Percentiles rank a stretch among this genome's conserved stretches.
Conservation (phyloP, 2,113 vertebrate genomes). For the Thryonomys swinderianus region DNA sequence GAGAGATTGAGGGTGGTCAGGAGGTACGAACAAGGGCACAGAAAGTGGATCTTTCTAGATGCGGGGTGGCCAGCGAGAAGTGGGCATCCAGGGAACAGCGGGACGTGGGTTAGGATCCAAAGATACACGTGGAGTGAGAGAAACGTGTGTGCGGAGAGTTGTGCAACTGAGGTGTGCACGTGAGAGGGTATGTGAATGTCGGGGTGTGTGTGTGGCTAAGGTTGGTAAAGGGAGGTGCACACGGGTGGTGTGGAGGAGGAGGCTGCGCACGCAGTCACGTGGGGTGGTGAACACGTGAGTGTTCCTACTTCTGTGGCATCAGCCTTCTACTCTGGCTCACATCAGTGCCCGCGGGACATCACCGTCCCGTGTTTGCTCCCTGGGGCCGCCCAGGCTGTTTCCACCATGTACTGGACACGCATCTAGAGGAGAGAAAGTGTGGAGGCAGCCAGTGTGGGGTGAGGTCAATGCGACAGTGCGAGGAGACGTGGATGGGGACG, state of each 20-base stretch:
- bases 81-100: no score
- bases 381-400: accelerated
- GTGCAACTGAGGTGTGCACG: neutral
- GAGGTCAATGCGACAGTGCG: neutral
- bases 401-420: neutral
- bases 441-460: neutral
- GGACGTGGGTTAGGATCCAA: no score
- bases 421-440: neutral
- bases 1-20: neutral
- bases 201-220: neutral
- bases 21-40: neutral
- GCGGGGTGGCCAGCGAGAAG: neutral
- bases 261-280: accelerated
- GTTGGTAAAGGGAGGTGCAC: neutral
- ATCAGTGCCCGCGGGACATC: neutral
- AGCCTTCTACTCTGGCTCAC: neutral
- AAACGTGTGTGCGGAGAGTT: accelerated
- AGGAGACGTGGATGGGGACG: neutral
- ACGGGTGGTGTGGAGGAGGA: neutral
- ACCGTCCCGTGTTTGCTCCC: neutral
- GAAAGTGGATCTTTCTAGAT: neutral
- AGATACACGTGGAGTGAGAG: neutral
- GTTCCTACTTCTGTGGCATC: neutral
- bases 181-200: no score
- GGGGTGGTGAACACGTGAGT: neutral